Conservation (phyloP, 2,113 vertebrate species). For the Gnathonemus longibarbis region DNA sequence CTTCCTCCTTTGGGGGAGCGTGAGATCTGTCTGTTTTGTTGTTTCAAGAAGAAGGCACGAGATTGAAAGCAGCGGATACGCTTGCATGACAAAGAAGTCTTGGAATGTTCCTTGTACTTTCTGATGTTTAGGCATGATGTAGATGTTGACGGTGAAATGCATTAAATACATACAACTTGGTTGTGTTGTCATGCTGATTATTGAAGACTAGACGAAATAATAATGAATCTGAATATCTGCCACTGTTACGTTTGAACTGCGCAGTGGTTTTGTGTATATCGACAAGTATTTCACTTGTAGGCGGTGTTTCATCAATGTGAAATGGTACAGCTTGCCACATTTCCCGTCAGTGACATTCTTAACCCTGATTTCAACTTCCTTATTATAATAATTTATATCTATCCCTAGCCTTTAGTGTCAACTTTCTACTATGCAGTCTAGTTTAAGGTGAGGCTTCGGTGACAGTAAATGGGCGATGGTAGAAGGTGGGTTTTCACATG, state of each 20-base stretch:
- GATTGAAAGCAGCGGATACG: neutral
- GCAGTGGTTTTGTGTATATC: neutral
- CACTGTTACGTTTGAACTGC: neutral
- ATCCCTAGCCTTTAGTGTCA: neutral
- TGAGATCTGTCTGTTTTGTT: neutral
- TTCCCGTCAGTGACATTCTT: neutral
- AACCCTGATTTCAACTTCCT: neutral
- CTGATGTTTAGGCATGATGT: conserved; percentile 9
- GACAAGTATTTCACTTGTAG: neutral
- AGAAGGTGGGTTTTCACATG: neutral
- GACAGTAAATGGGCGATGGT: neutral
- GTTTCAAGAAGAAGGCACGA: neutral
- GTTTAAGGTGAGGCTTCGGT: neutral
- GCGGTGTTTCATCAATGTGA: neutral
- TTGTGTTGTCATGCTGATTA: neutral
- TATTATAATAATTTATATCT: neutral
- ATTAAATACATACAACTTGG: conserved; percentile 7
- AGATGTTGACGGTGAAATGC: neutral
- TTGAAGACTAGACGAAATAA: neutral
- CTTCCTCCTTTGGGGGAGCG: neutral
- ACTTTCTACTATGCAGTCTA: neutral
- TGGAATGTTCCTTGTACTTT: neutral
- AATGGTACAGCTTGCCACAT: neutral
- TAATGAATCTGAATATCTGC: neutral
- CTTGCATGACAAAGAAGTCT: conserved; percentile 6